Evolutionary conservation across 2,797 vertebrate species (phyloP).

Genomic region (Clamator glandarius): DNA sequence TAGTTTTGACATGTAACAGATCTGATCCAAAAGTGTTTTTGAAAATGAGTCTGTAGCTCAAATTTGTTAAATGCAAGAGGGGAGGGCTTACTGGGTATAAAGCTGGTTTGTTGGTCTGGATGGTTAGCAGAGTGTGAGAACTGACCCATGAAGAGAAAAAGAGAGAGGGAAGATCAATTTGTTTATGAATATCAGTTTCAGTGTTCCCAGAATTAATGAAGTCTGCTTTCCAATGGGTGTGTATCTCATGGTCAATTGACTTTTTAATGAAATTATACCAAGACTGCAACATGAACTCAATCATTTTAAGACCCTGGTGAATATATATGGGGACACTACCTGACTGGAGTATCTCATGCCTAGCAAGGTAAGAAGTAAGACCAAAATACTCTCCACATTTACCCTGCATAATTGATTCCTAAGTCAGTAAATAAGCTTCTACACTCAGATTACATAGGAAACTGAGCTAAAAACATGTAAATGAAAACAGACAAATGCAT

Average conservation of each 20-base stretch:
- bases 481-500: background rate
- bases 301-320: background rate
- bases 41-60: background rate
- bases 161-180: background rate
- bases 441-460: background rate
- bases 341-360: background rate
- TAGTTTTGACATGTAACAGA: background rate
- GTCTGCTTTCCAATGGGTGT: background rate
- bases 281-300: background rate
- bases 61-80: background rate
- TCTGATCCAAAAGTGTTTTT: background rate
- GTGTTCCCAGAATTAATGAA: slow-evolving; percentile 3
- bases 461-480: background rate
- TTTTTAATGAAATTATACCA: slow-evolving; percentile 11
- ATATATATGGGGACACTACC: background rate
- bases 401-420: background rate
- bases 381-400: background rate
- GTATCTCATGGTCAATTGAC: background rate
- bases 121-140: background rate
- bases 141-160: background rate
- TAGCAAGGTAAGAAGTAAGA: background rate
- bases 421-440: background rate
- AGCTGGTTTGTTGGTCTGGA: background rate
- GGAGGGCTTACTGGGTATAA: background rate
- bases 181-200: slow-evolving; percentile 8